Evolutionary conservation across 2,113 vertebrate species (phyloP), one percentile per base, ranked within the genome.

Genomic region (Narcine bancroftii): DNA sequence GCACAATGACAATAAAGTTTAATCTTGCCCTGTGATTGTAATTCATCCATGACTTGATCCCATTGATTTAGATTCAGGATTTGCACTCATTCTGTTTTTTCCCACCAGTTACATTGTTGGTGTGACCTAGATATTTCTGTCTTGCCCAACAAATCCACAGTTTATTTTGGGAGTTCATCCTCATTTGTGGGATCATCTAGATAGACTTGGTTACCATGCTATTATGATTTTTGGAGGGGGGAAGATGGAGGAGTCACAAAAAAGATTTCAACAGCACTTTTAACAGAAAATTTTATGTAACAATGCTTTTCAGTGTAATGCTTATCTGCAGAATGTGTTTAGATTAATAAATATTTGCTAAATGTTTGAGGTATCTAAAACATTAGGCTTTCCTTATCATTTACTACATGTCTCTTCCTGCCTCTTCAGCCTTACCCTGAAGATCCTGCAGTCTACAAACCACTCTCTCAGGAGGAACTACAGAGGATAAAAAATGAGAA

Each of bases 401-500:
- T n/a, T n/a, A n/a, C n/a, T 69, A 24, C 24, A 19, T 69, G 66
- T 69, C n/a, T 93, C 56, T 60, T 79, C 2, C 0, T 6, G 72
- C 42, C 39, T 7, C 94, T 94, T 69, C 92, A 99, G 99, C 99
- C 99, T 93, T 99, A 99, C 95, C 98, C 99, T 95, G 98, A 99
- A 96, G 98, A 99, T 94, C 98, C 99, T 92, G 99, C 99, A 94
- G 98, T 99, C 93, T 99, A 99, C 96, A 99, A 99, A 96, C 99
- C 99, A 94, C 97, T 99, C 93, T 99, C 98, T 96, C 98, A 99
- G 95, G 98, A 99, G 95, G 99, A 99, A 94, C 97, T 99, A 94
- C 98, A 99, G 94, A 99, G 98, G 96, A 99, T 99, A 99, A 99
- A 99, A 95, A 99, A 98, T 87, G 99, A 99, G 96, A 99, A 99